A percentile compares a stretch with the other conserved stretches of the same genome.
Evolutionary conservation across 2,113 vertebrate species (phyloP).

Genomic region (Tinamus guttatus): DNA sequence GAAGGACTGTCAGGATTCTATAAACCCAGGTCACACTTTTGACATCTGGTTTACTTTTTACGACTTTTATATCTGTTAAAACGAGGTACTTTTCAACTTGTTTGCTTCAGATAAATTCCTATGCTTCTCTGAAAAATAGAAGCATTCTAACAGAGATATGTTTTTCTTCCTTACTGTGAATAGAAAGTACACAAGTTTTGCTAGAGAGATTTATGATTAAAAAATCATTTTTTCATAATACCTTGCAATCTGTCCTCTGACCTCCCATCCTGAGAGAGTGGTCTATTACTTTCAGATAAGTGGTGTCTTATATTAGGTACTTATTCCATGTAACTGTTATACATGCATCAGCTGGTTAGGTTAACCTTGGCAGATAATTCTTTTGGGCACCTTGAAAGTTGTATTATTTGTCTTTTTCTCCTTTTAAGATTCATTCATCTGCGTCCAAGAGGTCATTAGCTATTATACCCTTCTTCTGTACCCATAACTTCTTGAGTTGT

Average conservation of each 20-base stretch:
- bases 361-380: not conserved
- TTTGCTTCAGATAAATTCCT: not conserved
- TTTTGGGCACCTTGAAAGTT: not conserved
- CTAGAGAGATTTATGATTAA: not conserved
- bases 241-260: not conserved
- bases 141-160: not conserved
- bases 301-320: not conserved
- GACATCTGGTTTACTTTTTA: not conserved
- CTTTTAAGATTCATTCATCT: not conserved
- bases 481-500: not conserved
- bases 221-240: slow-evolving; percentile 11
- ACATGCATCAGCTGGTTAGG: not conserved
- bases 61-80: not conserved
- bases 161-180: not conserved
- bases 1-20: not conserved
- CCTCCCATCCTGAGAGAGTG: not conserved
- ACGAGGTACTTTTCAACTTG: not conserved
- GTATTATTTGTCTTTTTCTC: not conserved
- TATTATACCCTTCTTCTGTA: not conserved
- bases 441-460: not conserved
- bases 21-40: fast-evolving
- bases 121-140: not conserved
- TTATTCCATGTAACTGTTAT: not conserved
- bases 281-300: not conserved
- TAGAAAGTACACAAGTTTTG: not conserved